Conservation (phyloP, 2,888 invertebrate genomes). For the Temnothorax rugatulus region DNA sequence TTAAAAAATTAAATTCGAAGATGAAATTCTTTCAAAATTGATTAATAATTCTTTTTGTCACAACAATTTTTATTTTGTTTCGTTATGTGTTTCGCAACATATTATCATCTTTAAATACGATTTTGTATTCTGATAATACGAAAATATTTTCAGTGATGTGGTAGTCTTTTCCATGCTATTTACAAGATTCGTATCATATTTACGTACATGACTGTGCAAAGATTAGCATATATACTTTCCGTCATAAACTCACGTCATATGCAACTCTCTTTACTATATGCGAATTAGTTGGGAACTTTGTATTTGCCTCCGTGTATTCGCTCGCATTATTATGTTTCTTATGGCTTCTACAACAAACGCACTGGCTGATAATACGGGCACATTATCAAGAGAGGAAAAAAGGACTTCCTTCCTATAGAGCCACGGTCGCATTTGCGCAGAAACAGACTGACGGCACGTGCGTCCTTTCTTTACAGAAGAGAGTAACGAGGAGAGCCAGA, state of each 20-base stretch:
- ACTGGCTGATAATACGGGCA: slow-evolving; percentile 71
- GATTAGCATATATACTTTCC: slow-evolving; percentile 6
- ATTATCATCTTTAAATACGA: not conserved
- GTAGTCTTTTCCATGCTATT: not conserved
- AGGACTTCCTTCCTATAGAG: slow-evolving; percentile 78
- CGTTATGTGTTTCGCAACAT: not conserved
- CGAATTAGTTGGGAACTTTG: not conserved
- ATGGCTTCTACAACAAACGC: slow-evolving; percentile 51
- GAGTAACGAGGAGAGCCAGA: slow-evolving; percentile 38
- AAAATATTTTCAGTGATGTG: not conserved
- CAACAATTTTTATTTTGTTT: not conserved
- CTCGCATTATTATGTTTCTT: slow-evolving; percentile 27
- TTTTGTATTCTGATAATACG: not conserved
- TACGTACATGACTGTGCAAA: slow-evolving; percentile 10
- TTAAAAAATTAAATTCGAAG: not conserved
- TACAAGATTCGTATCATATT: slow-evolving; percentile 1
- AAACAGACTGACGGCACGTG: slow-evolving; percentile 55
- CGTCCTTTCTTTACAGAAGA: slow-evolving; percentile 36
- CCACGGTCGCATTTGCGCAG: slow-evolving; percentile 64
- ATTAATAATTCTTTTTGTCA: not conserved
- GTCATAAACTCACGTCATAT: not conserved
- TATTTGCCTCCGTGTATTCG: not conserved
- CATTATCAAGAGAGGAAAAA: slow-evolving; percentile 80
- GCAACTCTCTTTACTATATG: not conserved
- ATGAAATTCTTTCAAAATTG: not conserved